A percentile compares a stretch with the other conserved stretches of the same genome.
Conservation (phyloP, 2,888 invertebrate species). For the Chesias legatella region DNA sequence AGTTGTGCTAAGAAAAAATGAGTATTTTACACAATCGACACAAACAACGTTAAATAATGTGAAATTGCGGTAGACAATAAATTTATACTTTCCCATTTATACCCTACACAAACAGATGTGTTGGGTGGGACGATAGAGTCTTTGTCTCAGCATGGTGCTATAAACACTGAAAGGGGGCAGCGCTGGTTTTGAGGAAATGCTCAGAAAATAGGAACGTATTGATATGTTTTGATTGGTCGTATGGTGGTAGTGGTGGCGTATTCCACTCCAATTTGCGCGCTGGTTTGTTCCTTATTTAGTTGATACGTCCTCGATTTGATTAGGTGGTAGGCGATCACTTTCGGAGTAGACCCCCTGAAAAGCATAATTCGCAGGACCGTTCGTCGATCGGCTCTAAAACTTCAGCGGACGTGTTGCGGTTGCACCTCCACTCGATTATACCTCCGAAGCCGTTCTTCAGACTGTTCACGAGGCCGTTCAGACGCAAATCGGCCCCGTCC, state of each 20-base stretch:
- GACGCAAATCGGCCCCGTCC: slow-evolving; percentile 84
- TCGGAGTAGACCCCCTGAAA: slow-evolving; percentile 14
- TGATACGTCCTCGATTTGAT: not conserved
- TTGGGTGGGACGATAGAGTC: too few relatives aligned
- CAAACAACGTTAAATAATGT: too few relatives aligned
- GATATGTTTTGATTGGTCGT: slow-evolving; percentile 11
- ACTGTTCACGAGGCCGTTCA: slow-evolving; percentile 84
- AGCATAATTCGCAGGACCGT: slow-evolving; percentile 59
- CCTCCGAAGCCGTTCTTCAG: slow-evolving; percentile 82
- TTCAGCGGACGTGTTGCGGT: slow-evolving; percentile 73
- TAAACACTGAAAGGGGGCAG: too few relatives aligned
- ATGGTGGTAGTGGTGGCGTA: slow-evolving; percentile 6
- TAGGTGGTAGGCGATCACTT: not conserved
- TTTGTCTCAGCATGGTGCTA: too few relatives aligned
- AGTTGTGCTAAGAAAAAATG: too few relatives aligned
- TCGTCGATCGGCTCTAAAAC: slow-evolving; percentile 77
- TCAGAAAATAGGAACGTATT: slow-evolving; percentile 7
- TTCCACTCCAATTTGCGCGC: slow-evolving; percentile 3
- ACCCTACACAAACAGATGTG: too few relatives aligned
- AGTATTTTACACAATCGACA: too few relatives aligned
- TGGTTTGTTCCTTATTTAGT: slow-evolving; percentile 2
- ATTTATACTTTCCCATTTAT: too few relatives aligned
- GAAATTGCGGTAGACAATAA: too few relatives aligned
- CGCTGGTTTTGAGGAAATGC: too few relatives aligned
- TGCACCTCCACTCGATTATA: slow-evolving; percentile 78